Percentiles rank a stretch among this genome's conserved stretches.
These are phyloP conservation scores for Drosophila sulfurigaster DNA, from an alignment of 1,140 invertebrate species.

Conservation along the genomic window DNA sequence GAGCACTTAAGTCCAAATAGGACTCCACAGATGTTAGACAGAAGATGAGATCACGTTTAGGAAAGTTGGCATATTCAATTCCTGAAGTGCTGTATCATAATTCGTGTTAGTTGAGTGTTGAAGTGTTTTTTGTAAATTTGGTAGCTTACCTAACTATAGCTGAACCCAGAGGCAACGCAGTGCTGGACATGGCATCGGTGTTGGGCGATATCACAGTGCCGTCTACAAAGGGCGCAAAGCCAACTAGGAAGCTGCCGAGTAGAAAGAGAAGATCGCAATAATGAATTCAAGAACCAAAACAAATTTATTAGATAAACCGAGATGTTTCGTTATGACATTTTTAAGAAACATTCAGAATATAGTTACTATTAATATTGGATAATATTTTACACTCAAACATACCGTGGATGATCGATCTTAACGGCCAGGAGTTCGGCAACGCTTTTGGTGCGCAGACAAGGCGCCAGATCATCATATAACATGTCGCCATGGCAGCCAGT, in stretches of 20 bases:
- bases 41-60: conserved; percentile 91
- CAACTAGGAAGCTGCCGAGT: conserved; percentile 89
- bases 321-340: too few relatives aligned
- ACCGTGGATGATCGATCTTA: conserved; percentile 90
- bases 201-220: conserved; percentile 90
- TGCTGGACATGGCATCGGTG: conserved; percentile 75
- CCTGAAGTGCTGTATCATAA: conserved; percentile 87
- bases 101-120: conserved; percentile 45
- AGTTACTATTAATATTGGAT: too few relatives aligned
- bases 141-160: conserved; percentile 80
- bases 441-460: conserved; percentile 91
- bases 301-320: too few relatives aligned
- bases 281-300: too few relatives aligned
- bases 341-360: too few relatives aligned
- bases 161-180: conserved; percentile 79
- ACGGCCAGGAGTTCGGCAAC: conserved; percentile 90
- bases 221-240: conserved; percentile 95
- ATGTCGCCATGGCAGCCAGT: conserved; percentile 92
- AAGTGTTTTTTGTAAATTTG: too few relatives aligned
- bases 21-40: conserved; percentile 91
- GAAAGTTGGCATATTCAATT: conserved; percentile 92
- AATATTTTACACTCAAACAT: conserved; percentile 1
- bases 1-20: conserved; percentile 91
- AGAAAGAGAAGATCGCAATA: background rate
- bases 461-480: conserved; percentile 91